These are phyloP conservation scores for Eupithecia dodoneata DNA, from an alignment of 2,888 invertebrate genomes.

Conservation along the genomic window DNA sequence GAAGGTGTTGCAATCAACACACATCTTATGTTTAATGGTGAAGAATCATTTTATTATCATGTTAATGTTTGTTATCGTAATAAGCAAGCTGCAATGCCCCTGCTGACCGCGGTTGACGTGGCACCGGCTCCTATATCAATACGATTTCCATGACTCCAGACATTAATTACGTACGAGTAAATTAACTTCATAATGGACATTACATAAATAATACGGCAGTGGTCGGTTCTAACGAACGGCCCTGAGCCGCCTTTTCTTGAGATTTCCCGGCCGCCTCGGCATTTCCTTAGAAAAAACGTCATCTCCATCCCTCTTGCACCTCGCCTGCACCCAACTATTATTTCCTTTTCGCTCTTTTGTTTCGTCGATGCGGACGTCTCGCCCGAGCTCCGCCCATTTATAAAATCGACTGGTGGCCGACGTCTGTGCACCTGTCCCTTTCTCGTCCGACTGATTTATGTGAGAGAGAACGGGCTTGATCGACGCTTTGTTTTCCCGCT, in stretches of 20 bases:
- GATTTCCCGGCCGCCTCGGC: slow-evolving; percentile 76
- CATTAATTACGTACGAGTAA: slow-evolving; percentile 49
- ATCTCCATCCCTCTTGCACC: slow-evolving; percentile 74
- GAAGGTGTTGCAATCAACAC: neutral
- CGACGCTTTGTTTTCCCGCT: slow-evolving; percentile 81
- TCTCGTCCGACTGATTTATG: slow-evolving; percentile 82
- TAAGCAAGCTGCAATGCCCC: neutral
- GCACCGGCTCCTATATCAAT: slow-evolving; percentile 37
- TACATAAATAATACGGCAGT: slow-evolving; percentile 58
- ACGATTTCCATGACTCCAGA: slow-evolving; percentile 47
- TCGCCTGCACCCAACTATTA: slow-evolving; percentile 72
- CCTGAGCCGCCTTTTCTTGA: slow-evolving; percentile 66
- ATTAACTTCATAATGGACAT: slow-evolving; percentile 52
- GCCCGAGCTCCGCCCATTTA: slow-evolving; percentile 82
- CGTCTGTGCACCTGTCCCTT: slow-evolving; percentile 82
- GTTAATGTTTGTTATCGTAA: neutral
- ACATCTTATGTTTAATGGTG: neutral
- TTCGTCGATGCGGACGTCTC: slow-evolving; percentile 77
- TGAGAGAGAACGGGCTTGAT: slow-evolving; percentile 83
- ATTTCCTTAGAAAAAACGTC: slow-evolving; percentile 68
- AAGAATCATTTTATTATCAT: neutral
- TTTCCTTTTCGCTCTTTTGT: slow-evolving; percentile 82
- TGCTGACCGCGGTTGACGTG: slow-evolving; percentile 16
- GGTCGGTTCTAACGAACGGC: slow-evolving; percentile 55
- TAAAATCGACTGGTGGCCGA: slow-evolving; percentile 79